These are phyloP conservation scores for Molossus alvarezi DNA, from an alignment of 2,797 vertebrate species.

Conservation along the genomic window DNA sequence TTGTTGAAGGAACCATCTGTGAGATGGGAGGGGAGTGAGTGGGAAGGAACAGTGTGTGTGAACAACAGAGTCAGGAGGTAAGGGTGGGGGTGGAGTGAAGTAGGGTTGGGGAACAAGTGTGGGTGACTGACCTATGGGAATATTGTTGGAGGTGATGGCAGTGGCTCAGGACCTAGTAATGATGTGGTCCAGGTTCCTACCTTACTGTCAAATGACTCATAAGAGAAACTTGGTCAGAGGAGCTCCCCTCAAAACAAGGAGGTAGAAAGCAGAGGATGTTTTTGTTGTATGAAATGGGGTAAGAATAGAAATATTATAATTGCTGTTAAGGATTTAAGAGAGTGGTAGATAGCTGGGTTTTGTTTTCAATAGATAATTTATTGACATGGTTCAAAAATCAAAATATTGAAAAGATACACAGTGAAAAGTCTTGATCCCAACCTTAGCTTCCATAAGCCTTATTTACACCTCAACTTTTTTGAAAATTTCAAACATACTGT, in stretches of 20 bases:
- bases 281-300: background rate
- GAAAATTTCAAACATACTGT: conserved; percentile 27
- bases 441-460: background rate
- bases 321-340: background rate
- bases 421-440: background rate
- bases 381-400: background rate
- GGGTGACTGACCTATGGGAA: background rate
- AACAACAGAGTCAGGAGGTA: background rate
- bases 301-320: conserved; percentile 3
- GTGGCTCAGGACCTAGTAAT: background rate
- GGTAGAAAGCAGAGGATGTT: background rate
- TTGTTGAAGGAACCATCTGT: background rate
- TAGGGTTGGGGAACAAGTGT: background rate
- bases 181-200: background rate
- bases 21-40: background rate
- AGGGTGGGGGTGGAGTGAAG: background rate
- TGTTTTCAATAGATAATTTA: background rate
- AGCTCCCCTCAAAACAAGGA: background rate
- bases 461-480: background rate
- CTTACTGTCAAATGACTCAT: background rate
- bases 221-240: background rate
- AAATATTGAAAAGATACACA: background rate
- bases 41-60: background rate
- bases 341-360: background rate
- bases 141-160: background rate